These are phyloP conservation scores for Ornithorhynchus anatinus DNA, from an alignment of 2,113 vertebrate species.

Conservation along the genomic window DNA sequence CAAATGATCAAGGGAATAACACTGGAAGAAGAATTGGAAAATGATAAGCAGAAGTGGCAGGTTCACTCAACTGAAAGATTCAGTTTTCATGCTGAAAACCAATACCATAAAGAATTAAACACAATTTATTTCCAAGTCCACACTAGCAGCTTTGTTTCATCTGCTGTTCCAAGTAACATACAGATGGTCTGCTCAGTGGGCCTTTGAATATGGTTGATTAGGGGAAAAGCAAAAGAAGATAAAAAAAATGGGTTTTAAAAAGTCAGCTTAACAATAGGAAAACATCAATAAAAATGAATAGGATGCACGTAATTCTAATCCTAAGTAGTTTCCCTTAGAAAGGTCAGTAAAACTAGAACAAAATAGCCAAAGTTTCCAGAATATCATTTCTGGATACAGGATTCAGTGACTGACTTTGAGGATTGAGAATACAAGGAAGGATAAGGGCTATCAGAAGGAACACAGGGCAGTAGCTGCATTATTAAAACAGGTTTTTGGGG, in stretches of 20 bases:
- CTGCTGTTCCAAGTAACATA: not conserved
- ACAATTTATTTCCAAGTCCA: conserved; percentile 4
- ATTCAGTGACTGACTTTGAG: too few relatives aligned
- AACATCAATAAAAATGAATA: not conserved
- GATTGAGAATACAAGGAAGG: too few relatives aligned
- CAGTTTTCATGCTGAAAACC: not conserved
- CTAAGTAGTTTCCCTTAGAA: not conserved
- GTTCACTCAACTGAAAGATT: not conserved
- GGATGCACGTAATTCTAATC: not conserved
- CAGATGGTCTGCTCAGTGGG: not conserved
- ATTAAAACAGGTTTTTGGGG: too few relatives aligned
- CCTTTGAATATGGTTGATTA: not conserved
- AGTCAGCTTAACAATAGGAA: not conserved
- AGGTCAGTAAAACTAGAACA: not conserved
- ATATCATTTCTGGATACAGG: not conserved
- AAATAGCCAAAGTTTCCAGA: not conserved
- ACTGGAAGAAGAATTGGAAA: not conserved
- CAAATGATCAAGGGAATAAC: not conserved
- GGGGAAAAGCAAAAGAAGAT: not conserved
- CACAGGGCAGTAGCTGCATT: not conserved
- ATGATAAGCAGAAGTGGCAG: not conserved
- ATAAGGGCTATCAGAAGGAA: not conserved
- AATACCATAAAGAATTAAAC: not conserved
- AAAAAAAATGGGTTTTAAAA: not conserved
- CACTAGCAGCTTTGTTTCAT: not conserved